phyloP scores from a whole-genome alignment of 2,113 vertebrate species.

The Nyctereutes procyonoides region DNA sequence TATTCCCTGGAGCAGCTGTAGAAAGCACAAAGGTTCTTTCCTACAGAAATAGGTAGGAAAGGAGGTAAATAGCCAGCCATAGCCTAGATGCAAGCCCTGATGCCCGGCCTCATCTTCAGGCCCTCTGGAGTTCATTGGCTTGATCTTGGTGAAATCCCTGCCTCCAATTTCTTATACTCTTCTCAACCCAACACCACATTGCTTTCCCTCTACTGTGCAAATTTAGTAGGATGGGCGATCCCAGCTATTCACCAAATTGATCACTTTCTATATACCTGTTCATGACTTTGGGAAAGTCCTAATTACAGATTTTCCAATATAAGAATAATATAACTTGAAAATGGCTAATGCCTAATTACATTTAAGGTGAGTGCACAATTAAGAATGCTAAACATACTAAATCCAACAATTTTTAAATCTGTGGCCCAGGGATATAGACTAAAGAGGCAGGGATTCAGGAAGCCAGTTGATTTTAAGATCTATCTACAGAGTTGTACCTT shows the following conservation, averaged over 20 bases:
- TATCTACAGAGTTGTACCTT: slow-evolving; percentile 9
- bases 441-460: background rate
- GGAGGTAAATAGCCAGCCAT: background rate
- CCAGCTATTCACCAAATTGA: background rate
- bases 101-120: background rate
- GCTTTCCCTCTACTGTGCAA: background rate
- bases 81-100: background rate
- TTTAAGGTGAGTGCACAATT: background rate
- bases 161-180: background rate
- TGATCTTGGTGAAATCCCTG: background rate
- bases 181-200: background rate
- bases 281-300: background rate
- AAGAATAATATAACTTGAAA: slow-evolving; percentile 34
- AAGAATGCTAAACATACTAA: background rate
- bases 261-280: background rate
- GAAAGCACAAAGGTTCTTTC: background rate
- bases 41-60: background rate
- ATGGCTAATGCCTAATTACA: background rate
- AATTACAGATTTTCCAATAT: background rate
- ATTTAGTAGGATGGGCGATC: background rate
- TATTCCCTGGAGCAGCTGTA: background rate
- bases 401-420: slow-evolving; percentile 12
- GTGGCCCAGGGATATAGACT: background rate
- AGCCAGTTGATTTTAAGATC: background rate
- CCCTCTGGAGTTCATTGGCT: background rate